Evolutionary conservation across 2,113 vertebrate genomes (phyloP), one percentile per base, ranked within the genome.

Genomic region (Spheniscus mendiculus): DNA sequence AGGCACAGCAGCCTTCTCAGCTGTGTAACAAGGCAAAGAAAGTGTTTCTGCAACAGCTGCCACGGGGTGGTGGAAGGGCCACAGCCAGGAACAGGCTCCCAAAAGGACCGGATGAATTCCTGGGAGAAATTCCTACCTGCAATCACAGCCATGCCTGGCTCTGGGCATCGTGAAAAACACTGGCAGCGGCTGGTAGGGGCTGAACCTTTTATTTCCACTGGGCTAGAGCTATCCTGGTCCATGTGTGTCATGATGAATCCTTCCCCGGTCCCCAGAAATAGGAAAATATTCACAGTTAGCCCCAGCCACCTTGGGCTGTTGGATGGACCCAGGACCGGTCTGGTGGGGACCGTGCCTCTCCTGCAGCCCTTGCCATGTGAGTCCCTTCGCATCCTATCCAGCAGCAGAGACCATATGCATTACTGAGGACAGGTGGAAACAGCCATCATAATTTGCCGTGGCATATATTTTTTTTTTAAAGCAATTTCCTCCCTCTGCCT

Each of bases 401-500:
- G 53, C 61, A 42, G 91, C 74, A 40, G 65, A 55, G 61, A 23
- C 89, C 1, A 0, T 62, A 59, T 0, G 2, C 18, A 11, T 84
- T 84, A 42, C 72, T 49, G 62, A 74, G 86, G 87, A 89, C 91
- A 96, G 96, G 95, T 95, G 76, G 96, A 92, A 95, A 86, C 79
- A 96, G 87, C 78, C 95, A 80, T 83, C 95, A 95, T 74, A 93
- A 97, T 97, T 94, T 86, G 74, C 93, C 58, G 90, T 81, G 83
- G 92, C 93, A 95, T 91, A 83, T 95, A 77, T 82, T 89, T 96
- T 80, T 87, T 77, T 78, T 18, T 21, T 61, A 93, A 96, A 96
- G 95, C 95, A 96, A 97, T 97, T 97, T 97, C 96, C 93, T 97
- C 74, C 81, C 58, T 89, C 83, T 96, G 89, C 89, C 71, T 97